A percentile compares a stretch with the other conserved stretches of the same genome.
Conservation (phyloP, 2,888 invertebrate species). For the Parochlus steinenii region DNA sequence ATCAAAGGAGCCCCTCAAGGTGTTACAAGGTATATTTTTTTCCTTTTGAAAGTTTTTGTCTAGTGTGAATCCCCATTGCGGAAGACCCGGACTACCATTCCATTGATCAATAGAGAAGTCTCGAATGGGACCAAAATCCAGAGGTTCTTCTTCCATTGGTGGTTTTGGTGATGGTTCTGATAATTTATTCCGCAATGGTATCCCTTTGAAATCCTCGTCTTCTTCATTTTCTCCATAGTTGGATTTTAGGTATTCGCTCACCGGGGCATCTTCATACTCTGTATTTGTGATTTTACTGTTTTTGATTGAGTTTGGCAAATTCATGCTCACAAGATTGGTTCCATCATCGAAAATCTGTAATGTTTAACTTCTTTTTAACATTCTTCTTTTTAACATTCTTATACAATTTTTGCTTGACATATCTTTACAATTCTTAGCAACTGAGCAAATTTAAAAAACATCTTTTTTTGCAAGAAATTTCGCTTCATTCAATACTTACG, state of each 20-base stretch:
- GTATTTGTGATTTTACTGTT: too few relatives aligned
- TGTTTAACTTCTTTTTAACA: slow-evolving; percentile 12
- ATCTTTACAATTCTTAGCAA: not conserved
- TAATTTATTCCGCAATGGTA: slow-evolving; percentile 11
- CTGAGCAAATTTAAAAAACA: not conserved
- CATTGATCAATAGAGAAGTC: slow-evolving; percentile 40
- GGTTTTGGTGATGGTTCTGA: too few relatives aligned
- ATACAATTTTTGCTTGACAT: too few relatives aligned
- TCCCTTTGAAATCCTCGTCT: slow-evolving; percentile 4
- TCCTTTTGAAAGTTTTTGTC: too few relatives aligned
- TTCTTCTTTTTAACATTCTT: too few relatives aligned
- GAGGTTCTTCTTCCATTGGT: slow-evolving; percentile 9
- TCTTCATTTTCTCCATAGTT: slow-evolving; percentile 23
- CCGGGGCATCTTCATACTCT: too few relatives aligned
- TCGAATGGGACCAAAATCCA: slow-evolving; percentile 15
- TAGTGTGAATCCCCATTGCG: slow-evolving; percentile 60
- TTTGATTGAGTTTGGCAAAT: slow-evolving; percentile 23
- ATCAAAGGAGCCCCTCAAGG: too few relatives aligned
- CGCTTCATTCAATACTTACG: slow-evolving; percentile 34
- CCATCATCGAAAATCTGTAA: slow-evolving; percentile 47
- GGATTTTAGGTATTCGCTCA: too few relatives aligned
- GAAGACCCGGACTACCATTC: slow-evolving; percentile 48
- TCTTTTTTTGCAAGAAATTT: not conserved
- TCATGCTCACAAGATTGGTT: slow-evolving; percentile 38
- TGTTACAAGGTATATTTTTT: too few relatives aligned